Evolutionary conservation across 2,113 vertebrate genomes (phyloP), one percentile per base, ranked within the genome.

Genomic region (Acanthisitta chloris): DNA sequence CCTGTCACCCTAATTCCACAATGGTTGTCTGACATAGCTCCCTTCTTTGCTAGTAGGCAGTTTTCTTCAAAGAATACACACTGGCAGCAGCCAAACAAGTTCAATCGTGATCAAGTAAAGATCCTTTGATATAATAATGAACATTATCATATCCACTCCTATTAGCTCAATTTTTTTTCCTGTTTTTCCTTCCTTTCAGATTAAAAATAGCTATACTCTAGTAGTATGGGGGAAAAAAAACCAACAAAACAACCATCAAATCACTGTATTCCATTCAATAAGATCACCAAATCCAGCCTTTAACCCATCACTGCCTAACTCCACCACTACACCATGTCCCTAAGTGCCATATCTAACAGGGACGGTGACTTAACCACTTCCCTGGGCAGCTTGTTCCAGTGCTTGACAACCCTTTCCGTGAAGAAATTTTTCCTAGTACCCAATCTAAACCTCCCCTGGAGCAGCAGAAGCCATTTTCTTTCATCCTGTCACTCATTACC

Each of bases 231-330:
- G 2, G 23, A 29, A 57, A 23, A 38, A 14, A 2, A 28, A n/a
- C n/a, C n/a, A n/a, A n/a, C n/a, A n/a, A n/a, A n/a, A n/a, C n/a
- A n/a, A n/a, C n/a, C n/a, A n/a, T n/a, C n/a, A n/a, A n/a, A n/a
- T n/a, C n/a, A n/a, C n/a, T n/a, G n/a, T 10, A 62, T 9, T 62
- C 5, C 1, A 1, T n/a, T 65, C 2, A 1, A 1, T 20, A 34
- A 45, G 24, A 52, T 21, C 7, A 54, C 13, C 9, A 67, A 10
- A 28, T 40, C 61, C 29, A 61, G n/a, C 21, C n/a, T n/a, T 46
- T 67, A 59, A 81, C 40, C 11, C 45, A 10, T 26, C 25, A n/a
- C n/a, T 76, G 40, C 52, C 38, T 26, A 34, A 46, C 19, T 54
- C 13, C 14, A 67, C 14, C 9, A 31, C 6, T 33, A 31, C 59